Percentiles rank a stretch among this genome's conserved stretches.
These are phyloP conservation scores for Meloidogyne floridensis DNA, from an alignment of 1,140 invertebrate species.

Conservation along the genomic window DNA sequence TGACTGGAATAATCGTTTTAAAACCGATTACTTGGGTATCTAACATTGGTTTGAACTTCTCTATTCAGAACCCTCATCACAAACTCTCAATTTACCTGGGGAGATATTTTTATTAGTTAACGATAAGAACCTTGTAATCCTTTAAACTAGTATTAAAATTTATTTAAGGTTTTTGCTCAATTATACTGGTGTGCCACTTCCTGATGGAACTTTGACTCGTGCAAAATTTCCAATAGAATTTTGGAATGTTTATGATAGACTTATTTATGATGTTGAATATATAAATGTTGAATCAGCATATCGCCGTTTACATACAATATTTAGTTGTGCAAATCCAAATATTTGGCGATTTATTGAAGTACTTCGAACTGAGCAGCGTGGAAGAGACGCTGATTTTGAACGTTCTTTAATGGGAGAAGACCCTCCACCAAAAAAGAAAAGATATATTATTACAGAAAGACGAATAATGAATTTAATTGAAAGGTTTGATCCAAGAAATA, in stretches of 20 bases:
- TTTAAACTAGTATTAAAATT: neutral
- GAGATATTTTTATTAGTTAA: neutral
- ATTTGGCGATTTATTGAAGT: constrained; percentile 50
- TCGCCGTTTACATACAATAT: constrained; percentile 36
- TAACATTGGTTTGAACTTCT: no score
- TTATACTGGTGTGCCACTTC: constrained; percentile 12
- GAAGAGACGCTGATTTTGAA: constrained; percentile 39
- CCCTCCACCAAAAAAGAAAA: neutral
- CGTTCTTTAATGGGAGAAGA: constrained; percentile 28
- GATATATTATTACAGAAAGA: constrained; percentile 14
- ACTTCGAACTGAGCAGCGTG: constrained; percentile 40
- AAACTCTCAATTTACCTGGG: no score
- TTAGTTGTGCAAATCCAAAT: constrained; percentile 33
- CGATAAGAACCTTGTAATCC: neutral
- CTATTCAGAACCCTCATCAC: no score
- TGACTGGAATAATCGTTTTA: no score
- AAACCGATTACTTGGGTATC: no score
- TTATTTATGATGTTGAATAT: constrained; percentile 35
- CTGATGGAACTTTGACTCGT: constrained; percentile 9
- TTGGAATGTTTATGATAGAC: constrained; percentile 40
- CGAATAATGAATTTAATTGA: constrained; percentile 11
- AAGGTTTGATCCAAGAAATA: constrained; percentile 14
- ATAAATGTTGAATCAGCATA: constrained; percentile 50
- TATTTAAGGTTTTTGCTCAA: constrained; percentile 18
- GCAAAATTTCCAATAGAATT: constrained; percentile 18